phyloP scores from a whole-genome alignment of 2,113 vertebrate species.

The Nannobrachium achirus region DNA sequence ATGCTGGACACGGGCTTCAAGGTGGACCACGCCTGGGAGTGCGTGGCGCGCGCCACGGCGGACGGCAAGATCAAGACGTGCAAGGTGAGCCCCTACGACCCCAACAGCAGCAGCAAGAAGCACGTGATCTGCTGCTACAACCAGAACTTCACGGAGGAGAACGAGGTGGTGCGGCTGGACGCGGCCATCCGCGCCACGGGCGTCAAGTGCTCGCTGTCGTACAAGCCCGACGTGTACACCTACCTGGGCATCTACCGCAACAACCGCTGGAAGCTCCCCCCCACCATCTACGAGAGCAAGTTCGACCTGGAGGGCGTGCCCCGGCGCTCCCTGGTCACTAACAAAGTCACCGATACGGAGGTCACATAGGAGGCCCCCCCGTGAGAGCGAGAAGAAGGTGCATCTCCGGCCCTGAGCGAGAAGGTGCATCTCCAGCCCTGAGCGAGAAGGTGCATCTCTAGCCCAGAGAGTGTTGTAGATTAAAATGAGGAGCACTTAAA shows the following conservation, averaged over 20 bases:
- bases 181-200: constrained; percentile 83
- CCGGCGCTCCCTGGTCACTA: constrained; percentile 84
- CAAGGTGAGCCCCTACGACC: constrained; percentile 86
- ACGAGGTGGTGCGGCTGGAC: constrained; percentile 83
- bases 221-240: constrained; percentile 91
- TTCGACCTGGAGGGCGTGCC: constrained; percentile 88
- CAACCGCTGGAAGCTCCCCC: constrained; percentile 90
- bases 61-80: constrained; percentile 81
- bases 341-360: constrained; percentile 85
- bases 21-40: constrained; percentile 88
- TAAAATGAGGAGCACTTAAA: not conserved
- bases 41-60: constrained; percentile 82
- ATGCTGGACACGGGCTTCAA: constrained; percentile 89
- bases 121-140: constrained; percentile 92
- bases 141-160: constrained; percentile 86
- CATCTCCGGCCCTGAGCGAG: too few species aligned
- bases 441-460: too few species aligned
- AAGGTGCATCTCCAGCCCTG: too few species aligned
- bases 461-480: too few species aligned
- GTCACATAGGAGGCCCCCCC: constrained; percentile 79
- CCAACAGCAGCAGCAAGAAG: constrained; percentile 68
- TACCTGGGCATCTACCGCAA: constrained; percentile 90
- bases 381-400: not conserved
- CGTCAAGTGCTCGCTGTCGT: constrained; percentile 85
- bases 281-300: constrained; percentile 91